These are phyloP conservation scores for Biston stratarius DNA, from an alignment of 2,888 invertebrate genomes.

Conservation along the genomic window DNA sequence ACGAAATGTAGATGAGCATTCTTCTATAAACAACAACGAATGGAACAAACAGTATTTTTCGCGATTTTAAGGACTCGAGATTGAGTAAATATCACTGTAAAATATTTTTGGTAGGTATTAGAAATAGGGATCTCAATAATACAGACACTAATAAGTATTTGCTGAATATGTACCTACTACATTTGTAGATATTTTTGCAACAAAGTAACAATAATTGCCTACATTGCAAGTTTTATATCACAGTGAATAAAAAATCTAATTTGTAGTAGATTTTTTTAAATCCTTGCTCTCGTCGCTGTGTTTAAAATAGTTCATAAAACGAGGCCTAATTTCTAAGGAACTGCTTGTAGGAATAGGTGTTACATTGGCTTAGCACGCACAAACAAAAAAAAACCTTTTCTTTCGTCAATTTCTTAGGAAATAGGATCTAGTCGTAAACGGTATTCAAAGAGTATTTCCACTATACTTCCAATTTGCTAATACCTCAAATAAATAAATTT, in stretches of 20 bases:
- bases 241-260: too few species aligned
- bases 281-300: not conserved
- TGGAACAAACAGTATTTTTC: conserved; percentile 57
- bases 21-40: conserved; percentile 67
- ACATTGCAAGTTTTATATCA: too few species aligned
- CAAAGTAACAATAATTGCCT: too few species aligned
- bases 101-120: conserved; percentile 23
- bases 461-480: conserved; percentile 77
- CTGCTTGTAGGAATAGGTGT: conserved; percentile 8
- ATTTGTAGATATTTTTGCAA: too few species aligned
- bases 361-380: conserved; percentile 2
- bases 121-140: not conserved
- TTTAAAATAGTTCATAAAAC: not conserved
- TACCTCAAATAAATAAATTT: conserved; percentile 52
- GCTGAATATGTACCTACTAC: not conserved
- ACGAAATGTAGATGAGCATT: conserved; percentile 77
- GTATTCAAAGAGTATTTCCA: conserved; percentile 81
- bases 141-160: conserved; percentile 3
- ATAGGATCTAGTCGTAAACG: conserved; percentile 29
- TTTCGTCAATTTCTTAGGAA: conserved; percentile 16
- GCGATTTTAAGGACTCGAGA: conserved; percentile 33
- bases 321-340: conserved; percentile 5
- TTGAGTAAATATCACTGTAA: conserved; percentile 9
- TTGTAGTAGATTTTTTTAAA: too few species aligned
- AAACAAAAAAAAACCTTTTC: conserved; percentile 8